A percentile compares a stretch with the other conserved stretches of the same genome.
phyloP scores from a whole-genome alignment of 1,140 invertebrate genomes.

The Venustaconcha ellipsiformis region DNA sequence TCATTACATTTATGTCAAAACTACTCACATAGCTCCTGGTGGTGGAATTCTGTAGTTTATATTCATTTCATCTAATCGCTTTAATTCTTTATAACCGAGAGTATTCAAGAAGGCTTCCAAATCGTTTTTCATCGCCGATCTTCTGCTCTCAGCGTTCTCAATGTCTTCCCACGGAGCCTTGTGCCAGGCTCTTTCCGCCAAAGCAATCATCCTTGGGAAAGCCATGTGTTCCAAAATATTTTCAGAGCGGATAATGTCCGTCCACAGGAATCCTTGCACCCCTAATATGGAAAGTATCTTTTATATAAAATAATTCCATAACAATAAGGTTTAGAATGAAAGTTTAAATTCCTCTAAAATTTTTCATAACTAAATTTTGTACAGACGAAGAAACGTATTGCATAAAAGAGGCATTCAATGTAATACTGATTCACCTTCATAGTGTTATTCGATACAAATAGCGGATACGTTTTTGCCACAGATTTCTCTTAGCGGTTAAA shows the following conservation, averaged over 20 bases:
- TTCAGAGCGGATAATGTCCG: constrained; percentile 36
- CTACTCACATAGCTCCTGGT: constrained; percentile 53
- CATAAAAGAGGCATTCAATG: no score
- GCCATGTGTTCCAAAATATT: constrained; percentile 43
- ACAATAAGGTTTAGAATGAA: not conserved
- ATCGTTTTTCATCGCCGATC: constrained; percentile 29
- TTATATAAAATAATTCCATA: constrained; percentile 17
- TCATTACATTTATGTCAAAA: no score
- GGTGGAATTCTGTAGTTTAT: constrained; percentile 50
- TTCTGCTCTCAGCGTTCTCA: constrained; percentile 8
- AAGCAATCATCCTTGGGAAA: constrained; percentile 49
- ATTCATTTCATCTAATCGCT: constrained; percentile 44
- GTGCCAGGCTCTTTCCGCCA: constrained; percentile 56
- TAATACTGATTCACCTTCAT: no score
- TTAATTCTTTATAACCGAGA: constrained; percentile 55
- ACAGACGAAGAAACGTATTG: no score
- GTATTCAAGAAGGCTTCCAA: constrained; percentile 56
- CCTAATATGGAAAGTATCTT: constrained; percentile 15
- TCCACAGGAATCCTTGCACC: constrained; percentile 42
- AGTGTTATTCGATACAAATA: no score
- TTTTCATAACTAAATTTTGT: not conserved
- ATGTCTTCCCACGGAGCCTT: constrained; percentile 47
- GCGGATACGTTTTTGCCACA: no score
- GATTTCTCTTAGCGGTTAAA: no score
- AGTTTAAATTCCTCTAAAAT: not conserved